phyloP scores from a whole-genome alignment of 2,113 vertebrate species.

The Menura novaehollandiae region DNA sequence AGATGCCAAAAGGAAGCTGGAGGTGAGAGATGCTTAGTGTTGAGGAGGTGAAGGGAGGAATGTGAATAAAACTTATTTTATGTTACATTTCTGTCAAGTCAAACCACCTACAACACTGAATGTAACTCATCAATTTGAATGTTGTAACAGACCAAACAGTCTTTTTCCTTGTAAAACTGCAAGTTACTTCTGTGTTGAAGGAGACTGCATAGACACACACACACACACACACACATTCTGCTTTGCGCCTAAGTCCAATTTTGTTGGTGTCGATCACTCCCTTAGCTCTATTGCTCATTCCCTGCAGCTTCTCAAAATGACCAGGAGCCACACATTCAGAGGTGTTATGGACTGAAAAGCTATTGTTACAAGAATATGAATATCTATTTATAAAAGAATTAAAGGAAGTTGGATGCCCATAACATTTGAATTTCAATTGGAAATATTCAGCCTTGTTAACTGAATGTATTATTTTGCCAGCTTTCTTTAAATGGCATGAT shows the following conservation, averaged over 20 bases:
- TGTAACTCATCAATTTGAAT: neutral
- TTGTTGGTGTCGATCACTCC: neutral
- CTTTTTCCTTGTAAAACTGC: neutral
- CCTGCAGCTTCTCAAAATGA: neutral
- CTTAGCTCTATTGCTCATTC: neutral
- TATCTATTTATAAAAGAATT: slow-evolving; percentile 14
- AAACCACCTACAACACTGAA: neutral
- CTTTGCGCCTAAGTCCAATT: neutral
- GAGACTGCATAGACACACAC: neutral
- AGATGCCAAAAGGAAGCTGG: neutral
- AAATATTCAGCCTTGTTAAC: neutral
- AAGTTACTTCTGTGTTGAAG: neutral
- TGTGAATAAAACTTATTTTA: neutral
- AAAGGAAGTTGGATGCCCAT: neutral
- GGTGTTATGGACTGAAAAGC: neutral
- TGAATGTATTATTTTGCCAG: slow-evolving; percentile 1
- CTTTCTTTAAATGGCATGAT: slow-evolving; percentile 10
- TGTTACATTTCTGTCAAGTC: neutral
- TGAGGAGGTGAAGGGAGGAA: neutral
- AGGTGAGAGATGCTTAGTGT: neutral
- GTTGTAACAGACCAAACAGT: neutral
- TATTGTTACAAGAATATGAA: neutral
- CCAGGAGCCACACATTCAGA: neutral
- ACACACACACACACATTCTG: accelerated
- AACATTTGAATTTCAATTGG: slow-evolving; percentile 21